phyloP scores from a whole-genome alignment of 2,888 invertebrate genomes.

The Pyrrhosoma nymphula region DNA sequence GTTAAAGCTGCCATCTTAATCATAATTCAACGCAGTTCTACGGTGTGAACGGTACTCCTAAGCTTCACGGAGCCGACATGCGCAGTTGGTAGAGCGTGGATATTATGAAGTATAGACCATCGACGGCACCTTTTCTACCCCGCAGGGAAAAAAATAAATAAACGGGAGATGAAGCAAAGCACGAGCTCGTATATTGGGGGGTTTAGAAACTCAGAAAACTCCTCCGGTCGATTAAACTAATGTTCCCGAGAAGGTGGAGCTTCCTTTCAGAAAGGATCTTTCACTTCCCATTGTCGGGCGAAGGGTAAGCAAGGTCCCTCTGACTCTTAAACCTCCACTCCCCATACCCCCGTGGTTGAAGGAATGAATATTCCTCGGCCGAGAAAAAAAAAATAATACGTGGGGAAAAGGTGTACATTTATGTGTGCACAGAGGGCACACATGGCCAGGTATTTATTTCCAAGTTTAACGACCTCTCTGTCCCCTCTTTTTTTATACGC shows the following conservation, averaged over 20 bases:
- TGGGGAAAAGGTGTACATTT: neutral
- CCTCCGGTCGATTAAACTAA: constrained; percentile 12
- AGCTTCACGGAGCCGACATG: no score
- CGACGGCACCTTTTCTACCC: neutral
- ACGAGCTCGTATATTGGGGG: neutral
- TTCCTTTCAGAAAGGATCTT: neutral
- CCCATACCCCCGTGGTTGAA: neutral
- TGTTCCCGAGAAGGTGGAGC: neutral
- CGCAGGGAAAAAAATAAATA: neutral
- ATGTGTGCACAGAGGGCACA: neutral
- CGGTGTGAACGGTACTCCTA: no score
- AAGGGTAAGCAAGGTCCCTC: neutral
- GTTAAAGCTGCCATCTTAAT: no score
- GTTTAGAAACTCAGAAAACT: neutral
- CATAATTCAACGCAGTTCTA: no score
- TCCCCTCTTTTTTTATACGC: neutral
- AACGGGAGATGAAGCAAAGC: neutral
- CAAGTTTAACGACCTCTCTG: neutral
- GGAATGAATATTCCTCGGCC: neutral
- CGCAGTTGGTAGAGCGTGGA: neutral
- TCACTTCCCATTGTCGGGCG: neutral
- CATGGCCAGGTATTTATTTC: neutral
- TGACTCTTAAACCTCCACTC: neutral
- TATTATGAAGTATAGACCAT: neutral
- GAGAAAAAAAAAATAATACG: neutral